phyloP scores from a whole-genome alignment of 1,140 invertebrate genomes.

The Ceratitis capitata region DNA sequence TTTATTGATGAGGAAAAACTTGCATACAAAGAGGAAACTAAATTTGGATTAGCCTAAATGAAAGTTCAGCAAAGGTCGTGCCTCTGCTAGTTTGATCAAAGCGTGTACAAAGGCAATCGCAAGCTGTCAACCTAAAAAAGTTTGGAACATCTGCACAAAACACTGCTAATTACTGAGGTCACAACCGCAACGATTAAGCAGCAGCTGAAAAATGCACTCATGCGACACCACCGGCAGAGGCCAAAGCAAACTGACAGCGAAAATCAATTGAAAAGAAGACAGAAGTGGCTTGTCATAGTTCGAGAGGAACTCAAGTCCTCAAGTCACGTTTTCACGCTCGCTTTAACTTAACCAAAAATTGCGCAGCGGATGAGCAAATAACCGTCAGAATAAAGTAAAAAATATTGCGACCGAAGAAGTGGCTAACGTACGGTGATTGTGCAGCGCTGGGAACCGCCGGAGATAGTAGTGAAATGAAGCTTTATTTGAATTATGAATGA shows the following conservation, averaged over 20 bases:
- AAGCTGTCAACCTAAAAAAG: neutral
- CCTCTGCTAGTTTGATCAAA: neutral
- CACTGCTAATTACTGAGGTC: slow-evolving; percentile 16
- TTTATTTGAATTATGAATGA: slow-evolving; percentile 35
- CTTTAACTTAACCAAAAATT: neutral
- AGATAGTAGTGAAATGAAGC: neutral
- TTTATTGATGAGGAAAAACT: too few relatives aligned
- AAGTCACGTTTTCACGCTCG: slow-evolving; percentile 17
- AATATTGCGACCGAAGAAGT: too few relatives aligned
- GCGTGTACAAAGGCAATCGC: neutral
- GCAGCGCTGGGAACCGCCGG: too few relatives aligned
- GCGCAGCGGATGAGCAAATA: neutral
- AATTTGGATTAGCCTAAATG: neutral
- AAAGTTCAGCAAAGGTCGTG: neutral
- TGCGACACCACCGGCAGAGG: neutral
- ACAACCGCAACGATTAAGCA: neutral
- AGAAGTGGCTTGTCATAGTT: neutral
- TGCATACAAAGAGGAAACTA: too few relatives aligned
- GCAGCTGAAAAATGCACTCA: too few relatives aligned
- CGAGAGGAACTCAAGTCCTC: neutral
- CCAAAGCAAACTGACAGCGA: too few relatives aligned
- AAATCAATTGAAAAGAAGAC: too few relatives aligned
- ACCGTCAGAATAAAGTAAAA: neutral
- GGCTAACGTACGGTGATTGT: neutral
- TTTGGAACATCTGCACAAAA: too few relatives aligned